These are phyloP conservation scores for Calidris pygmaea DNA, from an alignment of 2,113 vertebrate species.

Conservation along the genomic window DNA sequence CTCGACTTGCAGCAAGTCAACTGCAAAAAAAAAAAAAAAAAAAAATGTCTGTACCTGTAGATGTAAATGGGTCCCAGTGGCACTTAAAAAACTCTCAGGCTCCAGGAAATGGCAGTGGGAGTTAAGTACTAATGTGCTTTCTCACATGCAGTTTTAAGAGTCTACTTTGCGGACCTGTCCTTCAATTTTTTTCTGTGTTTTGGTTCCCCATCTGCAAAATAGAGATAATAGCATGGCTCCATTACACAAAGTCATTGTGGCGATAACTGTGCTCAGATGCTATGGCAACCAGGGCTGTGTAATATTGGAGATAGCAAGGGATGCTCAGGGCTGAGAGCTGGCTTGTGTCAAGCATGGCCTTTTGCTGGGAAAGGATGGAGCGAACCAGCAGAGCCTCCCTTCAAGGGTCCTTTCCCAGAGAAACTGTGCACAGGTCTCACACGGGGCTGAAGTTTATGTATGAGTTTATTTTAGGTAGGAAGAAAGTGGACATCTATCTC, in stretches of 20 bases:
- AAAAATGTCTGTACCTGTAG: neutral
- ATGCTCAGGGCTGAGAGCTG: neutral
- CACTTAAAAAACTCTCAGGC: neutral
- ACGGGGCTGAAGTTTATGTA: rapidly evolving
- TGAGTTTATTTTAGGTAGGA: neutral
- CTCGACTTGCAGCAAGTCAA: neutral
- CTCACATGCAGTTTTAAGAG: neutral
- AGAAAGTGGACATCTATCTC: neutral
- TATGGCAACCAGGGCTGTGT: neutral
- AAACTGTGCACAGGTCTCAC: neutral
- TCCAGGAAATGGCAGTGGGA: neutral
- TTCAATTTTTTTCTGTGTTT: neutral
- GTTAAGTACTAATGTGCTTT: neutral
- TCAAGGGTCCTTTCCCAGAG: neutral
- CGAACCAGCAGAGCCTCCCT: neutral
- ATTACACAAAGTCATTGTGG: neutral
- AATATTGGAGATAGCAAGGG: neutral
- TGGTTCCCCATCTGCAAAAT: neutral
- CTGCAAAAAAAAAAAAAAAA: neutral
- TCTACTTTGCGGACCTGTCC: neutral
- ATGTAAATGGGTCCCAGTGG: neutral
- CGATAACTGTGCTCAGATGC: neutral
- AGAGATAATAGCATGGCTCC: neutral
- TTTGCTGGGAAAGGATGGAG: neutral
- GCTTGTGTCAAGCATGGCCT: neutral